Evolutionary conservation across 2,888 invertebrate species (phyloP), one percentile per base, ranked within the genome.

Genomic region (Lasioglossum vierecki): DNA sequence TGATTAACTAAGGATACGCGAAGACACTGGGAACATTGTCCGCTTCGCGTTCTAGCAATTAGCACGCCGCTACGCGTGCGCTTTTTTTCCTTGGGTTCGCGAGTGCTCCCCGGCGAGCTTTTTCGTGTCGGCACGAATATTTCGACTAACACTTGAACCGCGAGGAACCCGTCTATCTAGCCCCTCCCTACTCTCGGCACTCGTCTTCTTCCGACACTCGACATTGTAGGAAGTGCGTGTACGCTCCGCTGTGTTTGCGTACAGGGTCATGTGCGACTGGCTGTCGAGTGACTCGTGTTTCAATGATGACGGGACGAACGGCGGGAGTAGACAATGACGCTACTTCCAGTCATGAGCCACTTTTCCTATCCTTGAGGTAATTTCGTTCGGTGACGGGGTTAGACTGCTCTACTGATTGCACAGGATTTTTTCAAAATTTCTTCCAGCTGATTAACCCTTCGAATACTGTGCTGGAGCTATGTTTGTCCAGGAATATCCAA

Each of bases 41-140:
- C 78, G 72, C 75, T 70, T n/a, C 53, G 72, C 75, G 76, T n/a
- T 39, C 9, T 49, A 73, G 73, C 57, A 80, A 85, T 85, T 85
- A 85, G 73, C 84, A 76, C 63, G 71, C 63, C 26, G 75, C 6
- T 46, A 46, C 84, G 75, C 79, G 26, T 75, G 84, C 83, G 68
- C 11, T 70, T 79, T 46, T 44, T 44, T 44, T 13, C 41, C 8
- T 8, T 41, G 8, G 8, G 8, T 8, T 8, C 8, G 49, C 13
- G 30, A 11, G 13, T 68, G 60, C 35, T 60, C n/a, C 39, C 26
- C 76, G 15, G 73, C 30, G 53, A 46, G 77, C 86, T 86, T 86
- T 86, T 88, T 78, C 86, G 75, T 18, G 68, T 44, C 80, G 63
- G 71, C 88, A 70, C 83, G 85, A 80, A 88, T 83, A 88, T 88